phyloP scores from a whole-genome alignment of 2,888 invertebrate species.

The Osmoderma eremita region DNA sequence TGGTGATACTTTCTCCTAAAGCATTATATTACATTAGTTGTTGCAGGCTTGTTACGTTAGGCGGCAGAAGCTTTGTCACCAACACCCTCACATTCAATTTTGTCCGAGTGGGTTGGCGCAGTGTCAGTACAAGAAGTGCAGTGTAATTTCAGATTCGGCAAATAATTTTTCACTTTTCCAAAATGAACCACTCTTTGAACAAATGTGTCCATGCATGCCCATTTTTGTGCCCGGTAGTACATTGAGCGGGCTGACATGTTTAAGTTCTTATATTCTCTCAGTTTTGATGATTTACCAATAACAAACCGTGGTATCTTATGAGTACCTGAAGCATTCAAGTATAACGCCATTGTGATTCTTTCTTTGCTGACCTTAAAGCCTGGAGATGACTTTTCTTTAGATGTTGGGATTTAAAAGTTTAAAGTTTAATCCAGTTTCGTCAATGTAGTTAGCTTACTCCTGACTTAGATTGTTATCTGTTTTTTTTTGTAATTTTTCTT shows the following conservation, averaged over 20 bases:
- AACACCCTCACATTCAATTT: background rate
- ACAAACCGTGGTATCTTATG: slow-evolving; percentile 45
- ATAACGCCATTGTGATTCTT: slow-evolving; percentile 47
- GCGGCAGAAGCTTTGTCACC: background rate
- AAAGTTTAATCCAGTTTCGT: slow-evolving; percentile 11
- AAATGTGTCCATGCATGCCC: slow-evolving; percentile 29
- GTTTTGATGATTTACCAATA: slow-evolving; percentile 47
- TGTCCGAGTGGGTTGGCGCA: too few relatives aligned
- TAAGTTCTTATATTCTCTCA: slow-evolving; percentile 41
- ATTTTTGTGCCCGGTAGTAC: slow-evolving; percentile 39
- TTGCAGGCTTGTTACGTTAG: background rate
- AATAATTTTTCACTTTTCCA: slow-evolving; percentile 6
- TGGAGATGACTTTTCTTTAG: slow-evolving; percentile 42
- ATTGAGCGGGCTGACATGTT: slow-evolving; percentile 25
- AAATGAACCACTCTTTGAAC: background rate
- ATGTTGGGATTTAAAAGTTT: slow-evolving; percentile 39
- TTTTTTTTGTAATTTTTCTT: background rate
- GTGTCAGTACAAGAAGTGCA: slow-evolving; percentile 1
- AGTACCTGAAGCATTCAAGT: slow-evolving; percentile 47
- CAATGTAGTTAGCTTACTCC: background rate
- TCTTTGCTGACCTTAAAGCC: slow-evolving; percentile 48
- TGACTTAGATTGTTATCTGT: background rate
- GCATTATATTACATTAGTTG: background rate
- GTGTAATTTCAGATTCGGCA: too few relatives aligned
- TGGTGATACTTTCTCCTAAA: background rate